Conservation (phyloP, 2,888 invertebrate genomes). For the Tethea ocularis region DNA sequence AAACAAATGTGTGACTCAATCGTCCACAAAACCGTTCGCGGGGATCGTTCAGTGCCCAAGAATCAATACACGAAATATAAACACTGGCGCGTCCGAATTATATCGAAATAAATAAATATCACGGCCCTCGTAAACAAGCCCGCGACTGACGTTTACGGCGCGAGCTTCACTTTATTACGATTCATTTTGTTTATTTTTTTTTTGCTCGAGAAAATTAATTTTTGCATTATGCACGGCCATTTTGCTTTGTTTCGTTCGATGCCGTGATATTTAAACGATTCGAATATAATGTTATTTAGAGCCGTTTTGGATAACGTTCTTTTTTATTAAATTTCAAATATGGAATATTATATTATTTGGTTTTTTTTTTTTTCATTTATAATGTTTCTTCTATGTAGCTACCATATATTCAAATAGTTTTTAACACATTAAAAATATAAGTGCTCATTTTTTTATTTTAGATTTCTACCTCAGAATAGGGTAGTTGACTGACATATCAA, state of each 20-base stretch:
- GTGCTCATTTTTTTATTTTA: too few relatives aligned
- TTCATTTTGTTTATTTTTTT: slow-evolving; percentile 28
- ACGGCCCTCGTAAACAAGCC: slow-evolving; percentile 55
- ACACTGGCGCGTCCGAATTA: slow-evolving; percentile 48
- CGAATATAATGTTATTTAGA: slow-evolving; percentile 26
- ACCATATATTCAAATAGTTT: too few relatives aligned
- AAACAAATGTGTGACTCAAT: slow-evolving; percentile 1
- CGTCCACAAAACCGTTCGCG: slow-evolving; percentile 12
- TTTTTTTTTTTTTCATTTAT: background rate
- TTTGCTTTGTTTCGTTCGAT: slow-evolving; percentile 50
- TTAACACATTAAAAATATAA: too few relatives aligned
- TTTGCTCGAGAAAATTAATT: slow-evolving; percentile 57
- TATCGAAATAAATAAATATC: slow-evolving; percentile 64
- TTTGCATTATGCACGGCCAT: slow-evolving; percentile 48
- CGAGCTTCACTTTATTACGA: slow-evolving; percentile 45
- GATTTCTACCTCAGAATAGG: too few relatives aligned
- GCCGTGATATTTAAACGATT: slow-evolving; percentile 20
- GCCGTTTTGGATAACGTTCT: slow-evolving; percentile 25
- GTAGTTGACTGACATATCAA: too few relatives aligned
- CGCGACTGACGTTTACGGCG: slow-evolving; percentile 54
- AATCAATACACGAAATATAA: slow-evolving; percentile 43
- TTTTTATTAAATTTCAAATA: slow-evolving; percentile 37
- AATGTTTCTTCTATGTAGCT: too few relatives aligned
- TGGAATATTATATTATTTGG: background rate
- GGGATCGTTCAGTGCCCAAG: slow-evolving; percentile 13